A percentile compares a stretch with the other conserved stretches of the same genome.
phyloP scores from a whole-genome alignment of 2,113 vertebrate genomes.

The Grammomys dolichurus region DNA sequence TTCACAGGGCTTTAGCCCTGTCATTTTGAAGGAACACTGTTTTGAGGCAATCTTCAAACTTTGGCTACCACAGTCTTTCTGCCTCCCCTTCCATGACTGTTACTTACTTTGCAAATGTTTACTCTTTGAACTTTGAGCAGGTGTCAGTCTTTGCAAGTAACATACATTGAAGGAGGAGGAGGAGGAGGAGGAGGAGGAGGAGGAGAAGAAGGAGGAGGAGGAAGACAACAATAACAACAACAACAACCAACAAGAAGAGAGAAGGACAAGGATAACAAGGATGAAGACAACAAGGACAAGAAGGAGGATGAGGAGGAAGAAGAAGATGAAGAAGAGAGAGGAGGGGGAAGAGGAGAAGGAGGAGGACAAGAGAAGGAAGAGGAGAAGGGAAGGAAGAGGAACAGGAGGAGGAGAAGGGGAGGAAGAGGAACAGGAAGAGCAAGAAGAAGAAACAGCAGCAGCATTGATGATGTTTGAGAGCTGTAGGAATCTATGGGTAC shows the following conservation, averaged over 20 bases:
- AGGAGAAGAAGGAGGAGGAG: too few species aligned
- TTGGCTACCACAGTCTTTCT: too few species aligned
- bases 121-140: not conserved
- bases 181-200: not conserved
- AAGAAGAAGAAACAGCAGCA: rapidly evolving
- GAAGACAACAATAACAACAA: too few species aligned
- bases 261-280: too few species aligned
- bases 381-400: too few species aligned
- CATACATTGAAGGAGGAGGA: not conserved
- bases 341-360: too few species aligned
- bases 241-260: too few species aligned
- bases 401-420: not conserved
- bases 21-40: not conserved
- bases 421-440: rapidly evolving
- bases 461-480: not conserved
- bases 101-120: not conserved
- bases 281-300: too few species aligned
- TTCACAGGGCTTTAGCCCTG: not conserved
- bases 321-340: too few species aligned
- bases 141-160: not conserved
- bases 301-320: too few species aligned
- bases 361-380: too few species aligned
- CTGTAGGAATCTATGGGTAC: not conserved
- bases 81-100: not conserved
- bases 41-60: too few species aligned